Conservation (phyloP, 2,888 invertebrate genomes). For the Globia sparganii region DNA sequence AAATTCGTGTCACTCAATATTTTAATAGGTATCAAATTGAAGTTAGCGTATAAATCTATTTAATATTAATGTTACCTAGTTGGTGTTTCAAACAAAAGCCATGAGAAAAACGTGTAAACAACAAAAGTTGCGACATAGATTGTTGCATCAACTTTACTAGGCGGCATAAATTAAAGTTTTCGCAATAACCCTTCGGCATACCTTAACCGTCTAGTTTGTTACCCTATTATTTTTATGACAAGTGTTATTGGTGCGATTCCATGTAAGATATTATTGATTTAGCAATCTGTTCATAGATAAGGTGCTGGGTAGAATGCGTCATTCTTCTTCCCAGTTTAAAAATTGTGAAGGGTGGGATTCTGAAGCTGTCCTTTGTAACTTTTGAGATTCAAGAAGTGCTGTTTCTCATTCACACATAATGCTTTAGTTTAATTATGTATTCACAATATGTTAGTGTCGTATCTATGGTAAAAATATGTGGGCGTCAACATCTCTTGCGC, state of each 20-base stretch:
- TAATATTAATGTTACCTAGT: neutral
- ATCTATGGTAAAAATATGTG: conserved; percentile 24
- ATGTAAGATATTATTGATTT: conserved; percentile 4
- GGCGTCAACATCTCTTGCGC: conserved; percentile 36
- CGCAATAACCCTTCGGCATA: conserved; percentile 43
- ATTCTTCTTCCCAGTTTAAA: neutral
- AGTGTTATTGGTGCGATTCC: conserved; percentile 6
- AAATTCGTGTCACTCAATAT: neutral
- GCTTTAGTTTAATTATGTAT: neutral
- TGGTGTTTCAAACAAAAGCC: conserved; percentile 19
- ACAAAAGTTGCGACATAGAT: conserved; percentile 34
- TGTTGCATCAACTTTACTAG: conserved; percentile 19
- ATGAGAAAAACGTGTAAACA: neutral
- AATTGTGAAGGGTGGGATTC: neutral
- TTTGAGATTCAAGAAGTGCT: neutral
- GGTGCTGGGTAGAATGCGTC: neutral
- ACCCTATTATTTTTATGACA: conserved; percentile 23
- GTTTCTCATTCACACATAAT: neutral
- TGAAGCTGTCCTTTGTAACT: neutral
- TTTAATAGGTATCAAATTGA: neutral
- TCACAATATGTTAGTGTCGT: conserved; percentile 3
- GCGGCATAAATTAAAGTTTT: conserved; percentile 21
- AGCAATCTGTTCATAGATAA: neutral
- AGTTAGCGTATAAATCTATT: neutral
- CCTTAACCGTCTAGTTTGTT: conserved; percentile 17